phyloP scores from a whole-genome alignment of 2,888 invertebrate species.

The Thera britannica region DNA sequence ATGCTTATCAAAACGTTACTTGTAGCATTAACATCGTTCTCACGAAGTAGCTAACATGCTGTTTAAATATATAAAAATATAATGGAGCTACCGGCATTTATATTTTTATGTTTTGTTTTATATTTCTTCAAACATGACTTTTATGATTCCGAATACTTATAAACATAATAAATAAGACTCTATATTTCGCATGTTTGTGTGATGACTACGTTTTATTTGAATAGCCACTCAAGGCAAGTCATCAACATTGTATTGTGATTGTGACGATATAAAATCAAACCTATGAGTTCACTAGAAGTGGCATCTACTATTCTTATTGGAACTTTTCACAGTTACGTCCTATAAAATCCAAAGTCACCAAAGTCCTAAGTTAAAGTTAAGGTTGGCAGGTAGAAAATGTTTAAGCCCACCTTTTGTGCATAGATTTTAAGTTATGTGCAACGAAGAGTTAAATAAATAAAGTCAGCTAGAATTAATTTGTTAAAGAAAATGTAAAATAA shows the following conservation, averaged over 20 bases:
- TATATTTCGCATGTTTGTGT: slow-evolving; percentile 22
- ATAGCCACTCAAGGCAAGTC: slow-evolving; percentile 59
- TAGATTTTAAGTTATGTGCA: no score
- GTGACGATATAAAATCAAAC: slow-evolving; percentile 51
- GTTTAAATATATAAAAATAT: slow-evolving; percentile 15
- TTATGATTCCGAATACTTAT: slow-evolving; percentile 1
- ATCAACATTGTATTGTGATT: slow-evolving; percentile 52
- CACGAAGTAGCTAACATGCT: slow-evolving; percentile 30
- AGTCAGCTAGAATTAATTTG: no score
- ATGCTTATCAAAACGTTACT: slow-evolving; percentile 33
- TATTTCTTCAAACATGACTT: neutral
- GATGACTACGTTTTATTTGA: slow-evolving; percentile 58
- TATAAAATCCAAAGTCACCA: no score
- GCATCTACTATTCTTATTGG: neutral
- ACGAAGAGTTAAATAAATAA: no score
- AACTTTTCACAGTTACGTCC: no score
- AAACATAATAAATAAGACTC: neutral
- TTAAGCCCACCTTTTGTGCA: no score
- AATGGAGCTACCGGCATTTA: neutral
- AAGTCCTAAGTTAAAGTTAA: no score
- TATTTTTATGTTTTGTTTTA: slow-evolving; percentile 1
- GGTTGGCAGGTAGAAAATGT: no score
- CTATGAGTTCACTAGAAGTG: slow-evolving; percentile 45
- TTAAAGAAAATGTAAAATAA: no score
- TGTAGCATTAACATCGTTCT: slow-evolving; percentile 29